Conservation (phyloP, 1,140 invertebrate species). For the Mizuhopecten yessoensis region DNA sequence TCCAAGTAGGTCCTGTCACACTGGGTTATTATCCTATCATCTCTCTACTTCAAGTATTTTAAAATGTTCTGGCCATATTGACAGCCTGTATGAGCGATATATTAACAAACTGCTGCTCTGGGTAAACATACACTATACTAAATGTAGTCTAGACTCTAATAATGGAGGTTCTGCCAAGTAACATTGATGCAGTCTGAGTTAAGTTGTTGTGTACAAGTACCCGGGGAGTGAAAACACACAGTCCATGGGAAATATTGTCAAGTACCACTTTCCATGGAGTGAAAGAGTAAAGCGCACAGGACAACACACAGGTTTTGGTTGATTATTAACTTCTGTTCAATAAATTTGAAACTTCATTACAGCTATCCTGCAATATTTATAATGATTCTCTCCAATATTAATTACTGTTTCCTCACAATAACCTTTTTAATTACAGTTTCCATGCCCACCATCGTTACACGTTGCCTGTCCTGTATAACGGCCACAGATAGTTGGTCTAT, state of each 20-base stretch:
- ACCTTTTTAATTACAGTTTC: neutral
- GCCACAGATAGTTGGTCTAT: neutral
- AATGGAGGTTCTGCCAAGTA: too few species aligned
- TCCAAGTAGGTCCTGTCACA: too few species aligned
- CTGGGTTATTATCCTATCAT: too few species aligned
- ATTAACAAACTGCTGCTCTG: too few species aligned
- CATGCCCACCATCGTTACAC: neutral
- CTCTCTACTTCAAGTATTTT: too few species aligned
- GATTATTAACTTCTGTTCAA: neutral
- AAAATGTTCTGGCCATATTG: too few species aligned
- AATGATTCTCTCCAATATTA: neutral
- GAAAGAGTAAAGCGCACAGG: neutral
- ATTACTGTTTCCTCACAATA: neutral
- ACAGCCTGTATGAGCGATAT: too few species aligned
- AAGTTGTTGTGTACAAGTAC: too few species aligned
- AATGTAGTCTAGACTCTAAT: too few species aligned
- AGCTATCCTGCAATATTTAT: constrained; percentile 28
- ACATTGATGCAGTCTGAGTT: too few species aligned
- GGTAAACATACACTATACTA: too few species aligned
- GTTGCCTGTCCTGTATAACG: neutral
- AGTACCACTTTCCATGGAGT: neutral
- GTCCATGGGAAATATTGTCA: neutral
- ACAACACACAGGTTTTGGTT: neutral
- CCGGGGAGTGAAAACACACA: neutral
- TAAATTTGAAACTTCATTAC: constrained; percentile 30